Base-by-base conservation (phyloP, 2,113 vertebrate genomes). In the Gobius niger region DNA sequence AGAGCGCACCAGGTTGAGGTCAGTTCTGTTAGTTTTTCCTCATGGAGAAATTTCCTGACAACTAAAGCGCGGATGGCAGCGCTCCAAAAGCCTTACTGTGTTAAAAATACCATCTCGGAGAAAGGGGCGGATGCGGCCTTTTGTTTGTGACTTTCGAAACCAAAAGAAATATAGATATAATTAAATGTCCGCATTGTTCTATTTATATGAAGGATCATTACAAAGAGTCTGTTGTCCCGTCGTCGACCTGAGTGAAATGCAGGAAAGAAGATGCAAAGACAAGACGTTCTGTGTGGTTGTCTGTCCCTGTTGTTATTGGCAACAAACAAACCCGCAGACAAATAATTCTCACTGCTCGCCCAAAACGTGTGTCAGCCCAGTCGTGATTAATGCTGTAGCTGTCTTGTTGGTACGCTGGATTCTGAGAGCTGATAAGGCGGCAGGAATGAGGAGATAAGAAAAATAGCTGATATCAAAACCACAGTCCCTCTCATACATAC, bases 361-460 rank as follows among this genome's bases (percentile, higher is more conserved):
- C 52, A 76, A 75, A 64, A 81, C 49, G 54, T 78, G 76, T 80
- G 74, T 77, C 77, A 74, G 61, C 24, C 47, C 60, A 15, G 68
- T 72, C 81, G 67, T 83, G 83, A 90, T 88, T 70, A 72, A 83
- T 83, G 9, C 40, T 44, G 57, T 42, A 73, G 75, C 79, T 67
- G 70, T 52, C 65, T 63, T 67, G 65, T 63, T 82, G 78, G 70
- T 75, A 76, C 56, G 41, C 9, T 51, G 68, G 47, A 77, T 70
- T 73, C 65, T 44, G 42, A 64, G 73, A 83, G 65, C 53, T 63
- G 68, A 87, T 75, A 77, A 59, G 59, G 65, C 65, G 68, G 47
- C 65, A 70, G 70, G 73, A 78, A 72, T 63, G 59, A 65, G 24
- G 62, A 71, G 63, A 74, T 64, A 63, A 61, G 14, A 72, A 65